A percentile compares a stretch with the other conserved stretches of the same genome.
These are phyloP conservation scores for Ictidomys tridecemlineatus DNA, from an alignment of 2,113 vertebrate species.

Conservation along the genomic window DNA sequence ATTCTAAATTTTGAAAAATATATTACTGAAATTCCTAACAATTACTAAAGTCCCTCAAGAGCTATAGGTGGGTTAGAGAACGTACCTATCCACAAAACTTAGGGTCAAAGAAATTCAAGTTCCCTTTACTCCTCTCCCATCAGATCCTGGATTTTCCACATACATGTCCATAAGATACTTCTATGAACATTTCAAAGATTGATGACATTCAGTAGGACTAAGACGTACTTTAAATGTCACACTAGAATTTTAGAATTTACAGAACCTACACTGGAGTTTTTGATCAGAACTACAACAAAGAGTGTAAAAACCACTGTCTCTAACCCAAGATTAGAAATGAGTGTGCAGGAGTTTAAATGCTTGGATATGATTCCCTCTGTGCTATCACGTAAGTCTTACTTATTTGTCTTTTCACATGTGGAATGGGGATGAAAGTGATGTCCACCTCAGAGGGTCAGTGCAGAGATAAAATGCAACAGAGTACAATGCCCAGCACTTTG, in stretches of 20 bases:
- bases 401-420: not conserved
- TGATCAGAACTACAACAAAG: not conserved
- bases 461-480: not conserved
- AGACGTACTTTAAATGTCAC: slow-evolving; percentile 36
- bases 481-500: not conserved
- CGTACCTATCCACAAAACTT: not conserved
- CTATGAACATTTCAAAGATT: not conserved
- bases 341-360: not conserved
- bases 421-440: not conserved
- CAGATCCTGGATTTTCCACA: not conserved
- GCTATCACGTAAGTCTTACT: not conserved
- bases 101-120: not conserved
- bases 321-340: not conserved
- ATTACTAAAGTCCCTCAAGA: not conserved
- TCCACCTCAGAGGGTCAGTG: not conserved
- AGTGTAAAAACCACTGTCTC: not conserved
- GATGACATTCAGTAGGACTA: not conserved
- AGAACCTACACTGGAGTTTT: not conserved
- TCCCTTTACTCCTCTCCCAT: not conserved
- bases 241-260: not conserved
- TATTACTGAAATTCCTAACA: not conserved
- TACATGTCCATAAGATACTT: not conserved
- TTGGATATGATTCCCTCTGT: not conserved
- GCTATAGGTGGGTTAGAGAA: not conserved
- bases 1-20: not conserved